These are phyloP conservation scores for Drosophila mimica DNA, from an alignment of 2,888 invertebrate genomes.

Conservation along the genomic window DNA sequence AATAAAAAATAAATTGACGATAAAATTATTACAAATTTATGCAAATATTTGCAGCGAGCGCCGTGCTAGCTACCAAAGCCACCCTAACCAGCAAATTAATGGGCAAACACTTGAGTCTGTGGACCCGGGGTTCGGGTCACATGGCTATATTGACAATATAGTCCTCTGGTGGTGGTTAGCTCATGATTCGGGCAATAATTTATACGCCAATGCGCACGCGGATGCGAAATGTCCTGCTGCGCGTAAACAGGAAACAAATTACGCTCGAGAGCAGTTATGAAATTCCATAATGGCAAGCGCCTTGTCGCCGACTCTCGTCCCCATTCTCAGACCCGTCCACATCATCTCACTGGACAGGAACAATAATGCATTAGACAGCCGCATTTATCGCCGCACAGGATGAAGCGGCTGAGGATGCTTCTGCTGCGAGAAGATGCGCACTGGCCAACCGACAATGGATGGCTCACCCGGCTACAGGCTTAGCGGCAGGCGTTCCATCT, in stretches of 20 bases:
- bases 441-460: conserved; percentile 51
- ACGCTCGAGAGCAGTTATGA: conserved; percentile 79
- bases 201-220: conserved; percentile 76
- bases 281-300: conserved; percentile 70
- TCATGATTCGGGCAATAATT: conserved; percentile 76
- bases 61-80: conserved; percentile 30
- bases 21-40: conserved; percentile 84
- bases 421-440: conserved; percentile 30
- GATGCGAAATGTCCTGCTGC: conserved; percentile 76
- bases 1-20: conserved; percentile 83
- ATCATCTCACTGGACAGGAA: conserved; percentile 71
- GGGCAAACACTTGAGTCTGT: conserved; percentile 72
- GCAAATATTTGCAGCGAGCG: conserved; percentile 78
- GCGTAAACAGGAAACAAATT: conserved; percentile 84
- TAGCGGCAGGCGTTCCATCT: conserved; percentile 60
- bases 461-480: conserved; percentile 37
- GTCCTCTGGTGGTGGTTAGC: conserved; percentile 52
- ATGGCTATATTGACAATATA: conserved; percentile 30
- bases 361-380: conserved; percentile 73
- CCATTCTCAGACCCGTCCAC: conserved; percentile 15
- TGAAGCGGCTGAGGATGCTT: conserved; percentile 30
- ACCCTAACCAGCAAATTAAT: conserved; percentile 71
- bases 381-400: conserved; percentile 58
- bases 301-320: conserved; percentile 18
- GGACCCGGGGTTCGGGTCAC: conserved; percentile 48